Base-by-base conservation (phyloP, 1,140 invertebrate species). In the Halictus rubicundus region DNA sequence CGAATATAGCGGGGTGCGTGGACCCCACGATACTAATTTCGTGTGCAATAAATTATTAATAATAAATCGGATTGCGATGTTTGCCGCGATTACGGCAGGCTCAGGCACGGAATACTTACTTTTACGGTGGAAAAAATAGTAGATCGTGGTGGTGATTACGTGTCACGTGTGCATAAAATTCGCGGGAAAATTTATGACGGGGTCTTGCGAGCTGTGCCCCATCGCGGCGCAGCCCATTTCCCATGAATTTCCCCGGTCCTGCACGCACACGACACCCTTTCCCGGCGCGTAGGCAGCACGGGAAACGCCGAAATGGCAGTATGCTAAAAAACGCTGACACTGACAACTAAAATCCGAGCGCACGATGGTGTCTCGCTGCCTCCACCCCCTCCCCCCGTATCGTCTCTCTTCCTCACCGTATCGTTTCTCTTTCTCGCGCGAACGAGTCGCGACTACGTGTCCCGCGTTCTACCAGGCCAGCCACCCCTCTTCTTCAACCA, bases 241-340 rank as follows among this genome's bases (percentile, higher is more conserved):
- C 60, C 68, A 72, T 59, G 73, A 32, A 63, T 71, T 66, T 60
- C 16, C 25, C 61, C 37, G 61, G 2, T 27, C 42, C 63, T 61
- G 42, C 49, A 81, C 77, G 77, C 78, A 73, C 49, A 78, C 74
- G 63, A 25, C 39, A 14, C 25, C 14, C 10, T 14, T 57, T 19
- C 66, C 76, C 71, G 71, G 73, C 71, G 74, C 77, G 71, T 78
- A 68, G 73, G 69, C 68, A 79, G 59, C 71, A 52, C 54, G 77
- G 74, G 71, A 84, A 87, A 85, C 68, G 84, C 74, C 81, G 81
- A 89, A 88, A 88, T 70, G 72, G 87, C 87, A 87, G 86, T 88
- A 82, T 87, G 78, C 75, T 86, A 82, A 82, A 87, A 88, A 87
- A 88, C 78, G 86, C 86, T 88, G 86, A 88, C 82, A 84, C 80